Evolutionary conservation across 2,888 invertebrate species (phyloP), one percentile per base, ranked within the genome.

Genomic region (Arenicola marina): DNA sequence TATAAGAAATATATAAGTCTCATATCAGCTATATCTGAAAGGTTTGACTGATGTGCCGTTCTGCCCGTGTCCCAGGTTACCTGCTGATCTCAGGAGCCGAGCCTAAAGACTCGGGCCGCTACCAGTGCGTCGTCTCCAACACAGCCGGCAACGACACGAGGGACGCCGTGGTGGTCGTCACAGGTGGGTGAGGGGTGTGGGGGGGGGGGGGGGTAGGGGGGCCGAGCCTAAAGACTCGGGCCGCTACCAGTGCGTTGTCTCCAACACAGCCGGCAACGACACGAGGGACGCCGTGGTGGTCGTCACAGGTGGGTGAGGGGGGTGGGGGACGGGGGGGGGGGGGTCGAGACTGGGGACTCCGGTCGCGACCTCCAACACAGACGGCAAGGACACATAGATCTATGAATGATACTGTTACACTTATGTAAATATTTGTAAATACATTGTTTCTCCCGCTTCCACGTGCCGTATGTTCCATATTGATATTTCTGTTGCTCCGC

Each of bases 71-170:
- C n/a, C 29, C 65, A 79, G 79, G 78, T 46, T 79, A 80, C 59
- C 60, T 80, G 51, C 61, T 80, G 59, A 75, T 80, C 24, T 77
- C 78, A 3, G 62, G 76, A 61, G 73, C 79, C 1, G 65, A 67
- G 32, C 70, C 73, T 34, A 74, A 76, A 1, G 80, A 80, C 68
- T 73, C 75, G 1, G 80, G 77, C 1, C 68, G 75, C 48, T 80
- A 79, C 67, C 76, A 75, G 31, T 80, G 80, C 72, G 76, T 77
- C 54, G 80, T 76, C 1, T 75, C 76, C 26, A 80, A 80, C 68
- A 74, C 74, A 46, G 75, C 73, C 43, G 80, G 80, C 1, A 72
- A 75, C 4, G 79, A 78, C 63, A 76, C 73, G 59, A 78, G 77
- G 46, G 75, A 74, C 51, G 76, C 79, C 15, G 72, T 72, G 53